Evolutionary conservation across 2,113 vertebrate species (phyloP).

Genomic region (Saguinus midas): DNA sequence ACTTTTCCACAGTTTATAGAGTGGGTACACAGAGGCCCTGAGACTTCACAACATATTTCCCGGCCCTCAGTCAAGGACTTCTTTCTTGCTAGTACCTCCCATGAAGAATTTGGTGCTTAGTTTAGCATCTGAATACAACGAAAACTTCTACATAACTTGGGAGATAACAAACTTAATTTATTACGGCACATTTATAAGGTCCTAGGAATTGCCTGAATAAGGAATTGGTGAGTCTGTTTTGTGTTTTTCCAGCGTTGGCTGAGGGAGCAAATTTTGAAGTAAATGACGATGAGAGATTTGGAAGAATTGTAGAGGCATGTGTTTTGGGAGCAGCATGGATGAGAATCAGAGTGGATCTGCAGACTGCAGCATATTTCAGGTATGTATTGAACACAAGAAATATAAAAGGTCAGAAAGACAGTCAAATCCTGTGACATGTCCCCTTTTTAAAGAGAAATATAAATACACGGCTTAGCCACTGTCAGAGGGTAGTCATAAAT

Average conservation of each 20-base stretch:
- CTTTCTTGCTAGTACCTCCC: slow-evolving; percentile 38
- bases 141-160: slow-evolving; percentile 53
- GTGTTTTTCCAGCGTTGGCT: slow-evolving; percentile 66
- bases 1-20: not conserved
- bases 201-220: slow-evolving; percentile 50
- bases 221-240: slow-evolving; percentile 64
- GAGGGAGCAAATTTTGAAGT: slow-evolving; percentile 62
- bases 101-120: slow-evolving; percentile 45
- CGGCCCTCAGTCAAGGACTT: not conserved
- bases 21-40: not conserved
- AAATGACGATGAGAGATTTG: not conserved
- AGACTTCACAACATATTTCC: not conserved
- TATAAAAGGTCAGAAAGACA: not conserved
- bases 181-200: slow-evolving; percentile 49
- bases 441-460: slow-evolving; percentile 42
- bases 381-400: not conserved
- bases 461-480: not conserved
- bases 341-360: slow-evolving; percentile 7
- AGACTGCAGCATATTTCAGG: not conserved
- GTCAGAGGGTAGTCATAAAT: not conserved
- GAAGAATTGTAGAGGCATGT: slow-evolving; percentile 38
- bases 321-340: not conserved
- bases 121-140: slow-evolving; percentile 56
- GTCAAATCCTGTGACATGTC: not conserved
- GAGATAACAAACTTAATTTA: slow-evolving; percentile 67